These are phyloP conservation scores for Sarcophaga rosellei DNA, from an alignment of 2,888 invertebrate species.

Conservation along the genomic window DNA sequence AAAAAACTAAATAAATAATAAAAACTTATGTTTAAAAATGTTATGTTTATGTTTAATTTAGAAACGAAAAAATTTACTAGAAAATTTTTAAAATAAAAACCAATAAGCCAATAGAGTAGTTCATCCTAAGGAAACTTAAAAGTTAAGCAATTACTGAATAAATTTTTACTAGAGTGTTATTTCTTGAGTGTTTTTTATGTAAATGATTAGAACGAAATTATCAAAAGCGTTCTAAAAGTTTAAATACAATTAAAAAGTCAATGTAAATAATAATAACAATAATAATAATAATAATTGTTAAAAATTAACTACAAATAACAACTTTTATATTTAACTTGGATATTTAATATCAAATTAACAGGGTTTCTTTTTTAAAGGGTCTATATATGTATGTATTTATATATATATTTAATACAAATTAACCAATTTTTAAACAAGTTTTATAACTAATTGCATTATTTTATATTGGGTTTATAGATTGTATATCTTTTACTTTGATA, in stretches of 20 bases:
- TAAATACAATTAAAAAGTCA: constrained; percentile 51
- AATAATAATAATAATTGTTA: constrained; percentile 25
- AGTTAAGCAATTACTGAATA: background rate
- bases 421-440: constrained; percentile 24
- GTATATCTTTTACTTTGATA: no score
- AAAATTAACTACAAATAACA: constrained; percentile 64
- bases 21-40: no score
- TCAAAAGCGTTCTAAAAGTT: constrained; percentile 63
- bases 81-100: constrained; percentile 31
- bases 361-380: constrained; percentile 28
- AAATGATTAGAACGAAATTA: constrained; percentile 67
- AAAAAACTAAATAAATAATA: constrained; percentile 16
- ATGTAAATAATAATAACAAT: constrained; percentile 10
- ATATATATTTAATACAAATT: constrained; percentile 32
- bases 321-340: constrained; percentile 43
- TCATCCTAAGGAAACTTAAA: background rate
- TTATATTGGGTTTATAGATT: no score
- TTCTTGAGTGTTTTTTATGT: constrained; percentile 61
- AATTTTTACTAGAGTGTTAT: constrained; percentile 34
- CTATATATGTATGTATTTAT: constrained; percentile 28
- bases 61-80: constrained; percentile 35
- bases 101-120: constrained; percentile 34
- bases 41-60: no score
- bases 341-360: constrained; percentile 37
- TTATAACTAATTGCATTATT: no score